Conservation (phyloP, 2,797 vertebrate species). For the Jordanella pulchra region DNA sequence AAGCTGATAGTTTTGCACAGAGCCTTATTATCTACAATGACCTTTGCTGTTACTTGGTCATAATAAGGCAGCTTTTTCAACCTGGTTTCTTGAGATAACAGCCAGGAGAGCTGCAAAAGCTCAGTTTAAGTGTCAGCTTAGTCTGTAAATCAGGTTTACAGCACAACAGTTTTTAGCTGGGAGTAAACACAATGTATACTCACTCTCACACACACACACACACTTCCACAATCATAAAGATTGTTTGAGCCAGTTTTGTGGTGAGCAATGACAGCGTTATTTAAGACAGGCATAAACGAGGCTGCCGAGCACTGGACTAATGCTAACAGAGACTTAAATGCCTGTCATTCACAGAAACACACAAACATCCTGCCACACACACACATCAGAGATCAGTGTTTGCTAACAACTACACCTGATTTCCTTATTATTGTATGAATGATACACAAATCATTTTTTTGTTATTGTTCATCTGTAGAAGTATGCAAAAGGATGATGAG, state of each 20-base stretch:
- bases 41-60: constrained; percentile 16
- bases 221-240: constrained; percentile 10
- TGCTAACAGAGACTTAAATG: constrained; percentile 27
- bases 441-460: constrained; percentile 25
- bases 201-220: too few species aligned
- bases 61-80: constrained; percentile 9
- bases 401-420: constrained; percentile 10
- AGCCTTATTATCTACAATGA: constrained; percentile 15
- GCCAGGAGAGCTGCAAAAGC: constrained; percentile 20
- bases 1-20: neutral
- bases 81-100: constrained; percentile 28
- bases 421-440: constrained; percentile 14
- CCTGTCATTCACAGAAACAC: constrained; percentile 18
- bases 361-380: neutral
- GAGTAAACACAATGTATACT: constrained; percentile 22
- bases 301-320: constrained; percentile 24
- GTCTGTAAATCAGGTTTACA: constrained; percentile 50
- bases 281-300: constrained; percentile 44
- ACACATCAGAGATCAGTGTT: constrained; percentile 7
- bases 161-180: constrained; percentile 27
- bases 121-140: neutral
- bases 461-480: neutral
- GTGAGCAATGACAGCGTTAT: constrained; percentile 25
- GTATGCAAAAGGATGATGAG: constrained; percentile 10
- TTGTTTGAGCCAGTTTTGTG: constrained; percentile 18